A percentile compares a stretch with the other conserved stretches of the same genome.
These are phyloP conservation scores for Xenentodon cancila DNA, from an alignment of 2,797 vertebrate species.

Conservation along the genomic window DNA sequence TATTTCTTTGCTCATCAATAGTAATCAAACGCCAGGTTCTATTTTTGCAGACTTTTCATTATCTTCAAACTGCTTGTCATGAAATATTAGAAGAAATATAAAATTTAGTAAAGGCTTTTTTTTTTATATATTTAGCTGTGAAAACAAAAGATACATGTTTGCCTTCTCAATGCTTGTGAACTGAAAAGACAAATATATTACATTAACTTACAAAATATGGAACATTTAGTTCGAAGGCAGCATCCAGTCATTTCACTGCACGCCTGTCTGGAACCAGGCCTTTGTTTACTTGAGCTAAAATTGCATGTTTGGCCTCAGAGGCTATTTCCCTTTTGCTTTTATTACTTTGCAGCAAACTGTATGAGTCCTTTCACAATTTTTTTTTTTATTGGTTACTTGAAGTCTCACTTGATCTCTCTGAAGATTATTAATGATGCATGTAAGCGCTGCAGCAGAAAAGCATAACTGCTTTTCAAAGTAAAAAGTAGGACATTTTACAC, in stretches of 20 bases:
- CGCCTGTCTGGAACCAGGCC: conserved; percentile 26
- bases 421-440: no score
- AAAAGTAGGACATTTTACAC: no score
- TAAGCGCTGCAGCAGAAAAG: no score
- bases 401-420: no score
- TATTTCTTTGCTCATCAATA: no score
- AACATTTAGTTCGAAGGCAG: not conserved
- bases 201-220: not conserved
- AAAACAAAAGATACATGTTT: not conserved
- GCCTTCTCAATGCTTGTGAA: not conserved
- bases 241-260: conserved; percentile 25
- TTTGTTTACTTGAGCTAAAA: conserved; percentile 31
- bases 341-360: conserved; percentile 5
- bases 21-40: no score
- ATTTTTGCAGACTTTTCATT: no score
- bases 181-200: not conserved
- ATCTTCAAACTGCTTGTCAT: no score
- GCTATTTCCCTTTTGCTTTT: conserved; percentile 17
- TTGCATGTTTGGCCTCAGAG: conserved; percentile 30
- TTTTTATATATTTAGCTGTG: not conserved
- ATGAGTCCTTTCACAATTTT: no score
- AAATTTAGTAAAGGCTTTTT: not conserved
- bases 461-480: no score
- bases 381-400: no score
- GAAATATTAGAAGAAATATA: no score